Conservation (phyloP, 2,888 invertebrate genomes). For the Lasioglossum leucozonium region DNA sequence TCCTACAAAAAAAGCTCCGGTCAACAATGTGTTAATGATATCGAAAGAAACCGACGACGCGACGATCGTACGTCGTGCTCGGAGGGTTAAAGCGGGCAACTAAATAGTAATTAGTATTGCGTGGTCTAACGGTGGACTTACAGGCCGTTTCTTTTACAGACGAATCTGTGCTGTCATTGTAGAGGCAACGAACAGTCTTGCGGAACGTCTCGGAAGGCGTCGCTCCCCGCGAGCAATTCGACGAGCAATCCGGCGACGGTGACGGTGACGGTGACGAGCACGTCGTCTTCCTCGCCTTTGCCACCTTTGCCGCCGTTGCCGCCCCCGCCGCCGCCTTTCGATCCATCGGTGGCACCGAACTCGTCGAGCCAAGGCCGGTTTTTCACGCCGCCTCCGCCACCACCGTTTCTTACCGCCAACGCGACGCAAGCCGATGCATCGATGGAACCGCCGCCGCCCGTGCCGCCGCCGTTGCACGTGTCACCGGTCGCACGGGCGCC, state of each 20-base stretch:
- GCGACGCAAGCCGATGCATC: slow-evolving; percentile 73
- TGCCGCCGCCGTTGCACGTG: slow-evolving; percentile 83
- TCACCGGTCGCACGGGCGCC: slow-evolving; percentile 80
- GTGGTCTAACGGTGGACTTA: not conserved
- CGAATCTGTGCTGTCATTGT: slow-evolving; percentile 84
- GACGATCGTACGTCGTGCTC: too few relatives aligned
- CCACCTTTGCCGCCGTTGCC: slow-evolving; percentile 86
- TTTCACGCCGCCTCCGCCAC: slow-evolving; percentile 82
- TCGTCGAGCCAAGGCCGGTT: slow-evolving; percentile 79
- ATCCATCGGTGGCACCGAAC: slow-evolving; percentile 68
- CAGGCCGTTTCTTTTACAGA: slow-evolving; percentile 68
- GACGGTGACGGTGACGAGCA: not conserved
- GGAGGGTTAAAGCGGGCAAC: too few relatives aligned
- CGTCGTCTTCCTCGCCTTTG: slow-evolving; percentile 83
- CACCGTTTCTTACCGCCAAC: slow-evolving; percentile 79
- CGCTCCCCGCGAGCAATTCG: slow-evolving; percentile 75
- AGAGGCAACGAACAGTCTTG: slow-evolving; percentile 81
- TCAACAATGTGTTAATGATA: too few relatives aligned
- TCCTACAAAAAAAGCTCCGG: too few relatives aligned
- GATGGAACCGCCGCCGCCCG: slow-evolving; percentile 81
- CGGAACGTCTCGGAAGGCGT: slow-evolving; percentile 80
- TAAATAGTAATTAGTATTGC: too few relatives aligned
- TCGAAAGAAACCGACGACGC: too few relatives aligned
- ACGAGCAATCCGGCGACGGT: slow-evolving; percentile 8
- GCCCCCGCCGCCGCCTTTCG: slow-evolving; percentile 83